Base-by-base conservation (phyloP, 2,113 vertebrate genomes). In the Muntiacus reevesi region DNA sequence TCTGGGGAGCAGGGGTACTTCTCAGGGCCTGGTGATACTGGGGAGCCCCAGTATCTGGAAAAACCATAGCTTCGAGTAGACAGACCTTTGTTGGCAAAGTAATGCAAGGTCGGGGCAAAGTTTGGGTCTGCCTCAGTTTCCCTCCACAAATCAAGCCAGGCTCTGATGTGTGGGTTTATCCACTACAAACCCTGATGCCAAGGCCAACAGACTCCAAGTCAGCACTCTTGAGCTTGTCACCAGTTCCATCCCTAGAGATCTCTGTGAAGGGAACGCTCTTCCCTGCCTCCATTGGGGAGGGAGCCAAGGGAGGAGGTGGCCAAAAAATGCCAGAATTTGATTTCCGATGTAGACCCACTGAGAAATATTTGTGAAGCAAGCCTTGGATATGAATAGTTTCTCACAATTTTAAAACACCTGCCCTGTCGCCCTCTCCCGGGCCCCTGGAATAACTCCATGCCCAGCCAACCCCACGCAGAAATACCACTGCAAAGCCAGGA, bases 371-470 rank as follows among this genome's bases (percentile, higher is more conserved):
- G 98, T 97, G 98, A 98, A 97, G 95, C 85, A 87, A 89, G 83
- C 50, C 71, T 96, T 98, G 98, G 98, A 99, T 98, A 98, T 99
- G 98, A 97, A 98, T 78, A 52, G 19, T 11, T 96, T 85, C 87
- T 97, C 45, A 7, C 93, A 97, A 85, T 85, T 97, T 95, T 27
- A 94, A 98, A 97, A 98, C 55, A 59, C 30, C 50, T 94, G 87
- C 96, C 86, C 7, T 79, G 25, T 43, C 52, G 59, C 71, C 67
- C 86, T 87, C 85, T 78, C 79, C 47, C 9, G 9, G 33, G 36
- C 12, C 78, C 85, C 60, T 11, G 0, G 43, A 88, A 45, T 55
- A 76, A 78, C 6, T 19, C 62, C 21, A 28, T 19, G 5, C 76
- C 84, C 40, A n/a, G 50, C 23, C 45, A 54, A 67, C 19, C 23